Conservation (phyloP, 2,113 vertebrate genomes). For the Micromys minutus region DNA sequence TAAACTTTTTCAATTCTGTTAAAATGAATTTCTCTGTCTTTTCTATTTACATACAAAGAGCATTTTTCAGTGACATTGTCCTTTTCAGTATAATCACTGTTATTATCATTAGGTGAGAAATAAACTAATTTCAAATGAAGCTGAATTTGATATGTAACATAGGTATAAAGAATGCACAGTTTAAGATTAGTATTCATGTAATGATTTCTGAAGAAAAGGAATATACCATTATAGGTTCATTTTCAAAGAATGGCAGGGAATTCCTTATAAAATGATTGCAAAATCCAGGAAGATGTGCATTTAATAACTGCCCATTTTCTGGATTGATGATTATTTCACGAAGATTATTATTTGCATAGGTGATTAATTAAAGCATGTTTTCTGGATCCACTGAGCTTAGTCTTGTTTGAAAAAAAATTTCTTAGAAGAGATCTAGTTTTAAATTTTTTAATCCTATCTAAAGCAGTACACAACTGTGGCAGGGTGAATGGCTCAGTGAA, state of each 20-base stretch:
- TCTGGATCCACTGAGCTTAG: no score
- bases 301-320: background rate
- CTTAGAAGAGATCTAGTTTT: slow-evolving; percentile 2
- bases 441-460: background rate
- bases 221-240: slow-evolving; percentile 6
- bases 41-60: background rate
- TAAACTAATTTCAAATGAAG: slow-evolving; percentile 46
- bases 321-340: background rate
- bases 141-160: background rate
- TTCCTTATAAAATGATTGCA: slow-evolving; percentile 27
- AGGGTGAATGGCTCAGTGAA: background rate
- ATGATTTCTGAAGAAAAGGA: slow-evolving; percentile 2
- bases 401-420: no score
- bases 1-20: background rate
- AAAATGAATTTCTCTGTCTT: background rate
- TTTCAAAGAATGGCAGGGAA: background rate
- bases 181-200: background rate
- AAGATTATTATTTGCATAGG: background rate
- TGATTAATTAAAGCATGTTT: background rate
- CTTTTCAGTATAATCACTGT: background rate
- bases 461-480: background rate
- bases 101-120: slow-evolving; percentile 43
- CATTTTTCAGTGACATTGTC: background rate
- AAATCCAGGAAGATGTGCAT: background rate
- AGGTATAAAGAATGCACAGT: background rate